Base-by-base conservation (phyloP, 2,888 invertebrate genomes). In the Lasioglossum leucozonium region DNA sequence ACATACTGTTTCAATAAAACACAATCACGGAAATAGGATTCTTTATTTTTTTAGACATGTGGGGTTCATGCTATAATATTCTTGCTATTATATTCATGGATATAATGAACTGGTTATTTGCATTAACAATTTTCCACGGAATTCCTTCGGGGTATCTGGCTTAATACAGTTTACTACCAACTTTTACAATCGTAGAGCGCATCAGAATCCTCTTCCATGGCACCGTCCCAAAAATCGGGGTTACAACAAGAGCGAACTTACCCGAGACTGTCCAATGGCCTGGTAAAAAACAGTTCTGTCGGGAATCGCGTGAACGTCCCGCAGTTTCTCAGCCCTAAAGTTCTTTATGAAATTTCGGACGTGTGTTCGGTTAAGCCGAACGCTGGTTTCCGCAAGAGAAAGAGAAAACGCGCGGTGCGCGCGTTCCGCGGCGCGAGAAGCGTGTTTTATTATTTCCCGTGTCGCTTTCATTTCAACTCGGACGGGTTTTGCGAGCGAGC, bases 261-360 rank as follows among this genome's bases (percentile, higher is more conserved):
- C 26, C 1, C 34, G 37, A 10, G 18, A 51, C 44, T 47, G 65
- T 13, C 67, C 18, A 37, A 37, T 34, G 26, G 37, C 13, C 37
- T n/a, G 51, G 65, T 65, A 26, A 77, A 62, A 77, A 77, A 67
- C 51, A 26, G n/a, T 67, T n/a, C 30, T 47, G 42, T 18, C 71
- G 37, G 37, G 51, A 40, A 77, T 42, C 37, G 47, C 47, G 69
- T 37, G 44, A 51, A 62, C 62, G 74, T 34, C 65, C 10, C 67
- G 40, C n/a, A 16, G 51, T 44, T 69, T 5, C 40, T 58, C 55
- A 16, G 16, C 65, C 2, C 42, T 40, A 75, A 80, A 80, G 30
- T 75, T 80, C 65, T 55, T 80, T 58, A 80, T 75, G 80, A 80
- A 80, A 69, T 71, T 76, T 72, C 71, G n/a, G 71, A 34, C 26